Conservation (phyloP, 2,888 invertebrate genomes). For the Alsophila aescularia region DNA sequence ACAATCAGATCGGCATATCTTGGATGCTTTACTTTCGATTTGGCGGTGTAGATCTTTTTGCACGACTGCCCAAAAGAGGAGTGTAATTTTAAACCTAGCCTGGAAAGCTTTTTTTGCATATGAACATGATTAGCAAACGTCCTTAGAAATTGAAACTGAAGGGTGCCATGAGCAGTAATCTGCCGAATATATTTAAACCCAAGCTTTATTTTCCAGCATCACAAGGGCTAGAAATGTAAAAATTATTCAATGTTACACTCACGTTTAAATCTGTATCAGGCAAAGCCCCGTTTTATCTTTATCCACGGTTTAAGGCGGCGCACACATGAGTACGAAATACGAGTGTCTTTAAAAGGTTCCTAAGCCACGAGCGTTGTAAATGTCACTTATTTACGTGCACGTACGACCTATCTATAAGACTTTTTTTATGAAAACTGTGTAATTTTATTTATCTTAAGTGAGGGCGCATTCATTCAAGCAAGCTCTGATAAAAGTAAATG, state of each 20-base stretch:
- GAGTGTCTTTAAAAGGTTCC: slow-evolving; percentile 13
- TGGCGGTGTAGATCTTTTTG: too few species aligned
- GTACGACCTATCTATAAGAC: background rate
- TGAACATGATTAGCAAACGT: too few species aligned
- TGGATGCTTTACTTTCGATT: too few species aligned
- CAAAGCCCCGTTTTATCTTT: slow-evolving; percentile 24
- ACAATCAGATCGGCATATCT: too few species aligned
- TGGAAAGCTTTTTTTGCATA: too few species aligned
- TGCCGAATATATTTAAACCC: background rate
- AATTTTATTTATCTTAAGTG: too few species aligned
- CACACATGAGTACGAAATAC: slow-evolving; percentile 14
- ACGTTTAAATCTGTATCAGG: slow-evolving; percentile 22
- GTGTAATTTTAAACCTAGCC: too few species aligned
- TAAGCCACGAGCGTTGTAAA: background rate
- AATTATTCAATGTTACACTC: slow-evolving; percentile 24
- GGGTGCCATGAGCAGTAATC: background rate
- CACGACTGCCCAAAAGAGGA: too few species aligned
- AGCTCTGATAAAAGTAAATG: background rate
- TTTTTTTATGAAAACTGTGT: background rate
- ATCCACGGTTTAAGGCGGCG: slow-evolving; percentile 24
- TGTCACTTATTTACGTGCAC: background rate
- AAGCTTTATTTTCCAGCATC: slow-evolving; percentile 3
- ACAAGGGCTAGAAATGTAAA: slow-evolving; percentile 10
- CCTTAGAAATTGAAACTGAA: background rate
- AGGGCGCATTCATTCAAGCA: too few species aligned